phyloP scores from a whole-genome alignment of 2,888 invertebrate species.

The Periphyllus acericola region DNA sequence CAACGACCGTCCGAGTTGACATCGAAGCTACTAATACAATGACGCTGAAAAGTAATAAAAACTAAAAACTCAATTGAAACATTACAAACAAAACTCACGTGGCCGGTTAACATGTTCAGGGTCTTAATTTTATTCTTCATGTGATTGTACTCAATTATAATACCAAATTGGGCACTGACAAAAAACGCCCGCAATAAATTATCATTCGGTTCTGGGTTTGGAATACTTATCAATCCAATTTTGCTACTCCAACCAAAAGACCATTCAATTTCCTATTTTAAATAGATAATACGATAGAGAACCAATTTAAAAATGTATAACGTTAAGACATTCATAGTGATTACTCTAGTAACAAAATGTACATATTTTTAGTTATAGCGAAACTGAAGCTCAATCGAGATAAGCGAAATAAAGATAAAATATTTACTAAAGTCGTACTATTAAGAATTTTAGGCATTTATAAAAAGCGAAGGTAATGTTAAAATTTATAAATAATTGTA shows the following conservation, averaged over 20 bases:
- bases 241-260: slow-evolving; percentile 27
- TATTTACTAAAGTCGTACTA: too few species aligned
- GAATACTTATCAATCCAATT: slow-evolving; percentile 21
- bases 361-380: too few species aligned
- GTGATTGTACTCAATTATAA: slow-evolving; percentile 2
- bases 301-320: too few species aligned
- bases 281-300: neutral
- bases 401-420: too few species aligned
- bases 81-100: slow-evolving; percentile 17
- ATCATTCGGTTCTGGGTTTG: neutral
- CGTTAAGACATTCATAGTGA: too few species aligned
- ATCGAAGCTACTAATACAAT: slow-evolving; percentile 29
- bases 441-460: too few species aligned
- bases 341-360: too few species aligned
- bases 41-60: slow-evolving; percentile 4
- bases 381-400: too few species aligned
- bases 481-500: too few species aligned
- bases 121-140: neutral
- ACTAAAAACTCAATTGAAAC: neutral
- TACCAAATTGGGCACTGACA: slow-evolving; percentile 28
- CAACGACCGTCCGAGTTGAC: neutral
- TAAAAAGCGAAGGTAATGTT: too few species aligned
- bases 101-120: slow-evolving; percentile 26
- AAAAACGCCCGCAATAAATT: neutral
- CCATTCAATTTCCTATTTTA: slow-evolving; percentile 35